Percentiles rank a stretch among this genome's conserved stretches.
phyloP scores from a whole-genome alignment of 2,888 invertebrate species.

The Acanthosepion pharaonis region DNA sequence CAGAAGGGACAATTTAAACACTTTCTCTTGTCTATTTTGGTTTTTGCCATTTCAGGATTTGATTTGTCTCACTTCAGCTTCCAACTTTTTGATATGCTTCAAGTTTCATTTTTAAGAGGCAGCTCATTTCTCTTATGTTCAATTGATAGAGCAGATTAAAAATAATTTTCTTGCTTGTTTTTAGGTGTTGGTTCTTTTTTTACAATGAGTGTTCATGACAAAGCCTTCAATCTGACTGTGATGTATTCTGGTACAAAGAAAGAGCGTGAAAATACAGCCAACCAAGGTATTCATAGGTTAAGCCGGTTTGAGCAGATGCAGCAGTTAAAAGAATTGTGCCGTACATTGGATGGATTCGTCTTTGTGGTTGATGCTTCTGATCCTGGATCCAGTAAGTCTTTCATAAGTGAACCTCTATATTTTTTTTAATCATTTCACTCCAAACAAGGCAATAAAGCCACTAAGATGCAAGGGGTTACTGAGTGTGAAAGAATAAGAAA shows the following conservation, averaged over 20 bases:
- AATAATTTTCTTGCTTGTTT: background rate
- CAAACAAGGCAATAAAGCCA: too few species aligned
- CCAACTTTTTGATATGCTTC: too few species aligned
- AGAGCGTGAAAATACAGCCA: conserved; percentile 56
- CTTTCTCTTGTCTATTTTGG: too few species aligned
- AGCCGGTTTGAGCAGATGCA: conserved; percentile 66
- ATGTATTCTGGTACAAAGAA: conserved; percentile 65
- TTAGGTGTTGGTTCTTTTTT: conserved; percentile 42
- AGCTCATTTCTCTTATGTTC: background rate
- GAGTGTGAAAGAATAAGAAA: too few species aligned
- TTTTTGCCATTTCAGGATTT: too few species aligned
- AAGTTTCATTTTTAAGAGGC: too few species aligned
- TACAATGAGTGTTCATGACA: background rate
- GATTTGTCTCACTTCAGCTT: too few species aligned
- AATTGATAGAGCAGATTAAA: background rate
- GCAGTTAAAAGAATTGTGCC: conserved; percentile 68
- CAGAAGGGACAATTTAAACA: too few species aligned
- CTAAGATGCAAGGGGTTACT: too few species aligned
- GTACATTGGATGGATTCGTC: conserved; percentile 70
- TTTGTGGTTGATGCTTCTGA: conserved; percentile 70
- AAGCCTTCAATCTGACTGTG: conserved; percentile 62
- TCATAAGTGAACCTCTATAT: background rate
- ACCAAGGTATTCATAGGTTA: conserved; percentile 55
- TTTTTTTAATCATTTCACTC: too few species aligned
- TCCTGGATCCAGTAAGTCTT: background rate